Evolutionary conservation across 2,888 invertebrate species (phyloP).

Genomic region (Drosophila niveifrons): DNA sequence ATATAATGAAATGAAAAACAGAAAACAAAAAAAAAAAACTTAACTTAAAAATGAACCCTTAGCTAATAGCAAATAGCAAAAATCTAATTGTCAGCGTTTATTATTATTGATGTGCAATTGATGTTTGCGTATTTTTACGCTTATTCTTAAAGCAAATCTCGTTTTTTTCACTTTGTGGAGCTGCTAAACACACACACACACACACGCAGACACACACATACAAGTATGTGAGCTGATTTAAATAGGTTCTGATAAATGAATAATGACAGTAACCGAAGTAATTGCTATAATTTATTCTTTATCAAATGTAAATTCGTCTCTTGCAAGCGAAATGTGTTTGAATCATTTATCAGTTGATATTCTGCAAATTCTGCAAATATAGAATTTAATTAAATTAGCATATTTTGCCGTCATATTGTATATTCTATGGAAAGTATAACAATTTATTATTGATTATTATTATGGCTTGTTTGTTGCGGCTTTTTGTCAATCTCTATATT

Average conservation of each 20-base stretch:
- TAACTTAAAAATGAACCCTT: slow-evolving; percentile 46
- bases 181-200: slow-evolving; percentile 15
- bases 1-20: neutral
- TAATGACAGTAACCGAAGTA: slow-evolving; percentile 20
- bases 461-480: slow-evolving; percentile 85
- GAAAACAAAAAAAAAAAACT: slow-evolving; percentile 18
- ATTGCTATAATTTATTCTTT: slow-evolving; percentile 45
- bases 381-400: slow-evolving; percentile 77
- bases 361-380: slow-evolving; percentile 45
- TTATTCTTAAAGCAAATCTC: slow-evolving; percentile 53
- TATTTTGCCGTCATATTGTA: slow-evolving; percentile 61
- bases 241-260: slow-evolving; percentile 22
- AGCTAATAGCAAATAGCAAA: slow-evolving; percentile 72
- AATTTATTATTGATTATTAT: slow-evolving; percentile 62
- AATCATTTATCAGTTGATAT: slow-evolving; percentile 51
- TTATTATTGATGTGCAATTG: slow-evolving; percentile 69
- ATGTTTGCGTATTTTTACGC: slow-evolving; percentile 66
- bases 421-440: slow-evolving; percentile 54
- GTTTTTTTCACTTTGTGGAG: slow-evolving; percentile 29
- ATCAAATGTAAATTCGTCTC: slow-evolving; percentile 16
- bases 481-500: slow-evolving; percentile 82
- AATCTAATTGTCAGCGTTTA: slow-evolving; percentile 77
- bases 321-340: slow-evolving; percentile 19
- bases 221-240: slow-evolving; percentile 23
- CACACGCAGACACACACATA: neutral